Conservation (phyloP, 2,888 invertebrate species). For the Chymomyza caudatula region DNA sequence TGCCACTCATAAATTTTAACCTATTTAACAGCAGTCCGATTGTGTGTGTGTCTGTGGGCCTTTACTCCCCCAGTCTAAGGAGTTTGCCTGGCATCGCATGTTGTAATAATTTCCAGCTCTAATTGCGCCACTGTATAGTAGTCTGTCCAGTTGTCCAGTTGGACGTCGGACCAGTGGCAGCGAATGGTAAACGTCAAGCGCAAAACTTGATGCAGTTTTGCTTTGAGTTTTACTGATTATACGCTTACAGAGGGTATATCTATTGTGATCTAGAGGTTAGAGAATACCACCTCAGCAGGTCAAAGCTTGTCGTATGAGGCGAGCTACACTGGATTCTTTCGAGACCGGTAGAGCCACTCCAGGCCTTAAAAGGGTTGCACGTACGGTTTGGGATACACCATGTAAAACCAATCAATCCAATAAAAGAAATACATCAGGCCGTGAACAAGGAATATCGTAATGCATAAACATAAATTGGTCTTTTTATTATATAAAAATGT, state of each 20-base stretch:
- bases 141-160: neutral
- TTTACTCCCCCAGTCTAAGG: neutral
- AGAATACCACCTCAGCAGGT: too few species aligned
- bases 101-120: conserved; percentile 52
- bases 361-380: too few species aligned
- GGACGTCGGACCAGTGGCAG: conserved; percentile 2
- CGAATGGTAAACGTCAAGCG: neutral
- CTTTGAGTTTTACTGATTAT: neutral
- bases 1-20: conserved; percentile 69
- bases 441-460: too few species aligned
- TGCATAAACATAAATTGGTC: too few species aligned
- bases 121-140: conserved; percentile 59
- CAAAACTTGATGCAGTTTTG: neutral
- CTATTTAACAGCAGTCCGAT: conserved; percentile 49
- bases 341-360: too few species aligned
- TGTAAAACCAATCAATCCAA: too few species aligned
- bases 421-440: too few species aligned
- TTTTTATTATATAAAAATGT: too few species aligned
- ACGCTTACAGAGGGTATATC: neutral
- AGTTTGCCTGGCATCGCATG: conserved; percentile 11
- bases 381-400: too few species aligned
- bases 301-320: too few species aligned
- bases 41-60: conserved; percentile 11
- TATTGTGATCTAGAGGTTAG: too few species aligned
- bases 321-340: too few species aligned